Evolutionary conservation across 2,888 invertebrate genomes (phyloP).

Genomic region (Limnephilus rhombicus): DNA sequence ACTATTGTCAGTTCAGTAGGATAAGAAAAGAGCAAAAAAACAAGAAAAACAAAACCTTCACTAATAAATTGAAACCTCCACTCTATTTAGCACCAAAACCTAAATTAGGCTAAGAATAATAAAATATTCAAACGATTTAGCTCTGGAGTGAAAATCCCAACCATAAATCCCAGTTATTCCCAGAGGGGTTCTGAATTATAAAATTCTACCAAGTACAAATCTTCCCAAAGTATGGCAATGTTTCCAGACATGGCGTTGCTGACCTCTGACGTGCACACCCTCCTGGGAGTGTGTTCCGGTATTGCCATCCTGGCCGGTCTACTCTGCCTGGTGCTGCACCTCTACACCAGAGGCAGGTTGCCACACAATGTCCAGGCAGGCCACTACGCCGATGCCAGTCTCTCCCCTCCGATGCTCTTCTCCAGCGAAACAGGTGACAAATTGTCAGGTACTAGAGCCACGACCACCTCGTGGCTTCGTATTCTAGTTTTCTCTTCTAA

Average conservation of each 20-base stretch:
- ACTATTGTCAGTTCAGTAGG: neutral
- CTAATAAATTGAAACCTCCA: neutral
- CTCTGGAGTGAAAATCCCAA: neutral
- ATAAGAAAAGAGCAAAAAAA: neutral
- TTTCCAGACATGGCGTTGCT: slow-evolving; percentile 86
- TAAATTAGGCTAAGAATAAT: too few relatives aligned
- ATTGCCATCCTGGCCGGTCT: slow-evolving; percentile 91
- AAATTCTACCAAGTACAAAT: neutral
- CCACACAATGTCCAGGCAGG: slow-evolving; percentile 81
- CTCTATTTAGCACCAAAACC: neutral
- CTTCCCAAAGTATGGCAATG: neutral
- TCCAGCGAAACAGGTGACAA: slow-evolving; percentile 88
- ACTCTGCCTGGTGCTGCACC: slow-evolving; percentile 92
- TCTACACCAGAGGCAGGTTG: slow-evolving; percentile 84
- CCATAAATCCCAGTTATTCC: neutral
- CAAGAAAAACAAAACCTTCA: neutral
- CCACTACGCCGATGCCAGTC: slow-evolving; percentile 89
- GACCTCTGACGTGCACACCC: slow-evolving; percentile 90
- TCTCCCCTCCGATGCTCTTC: slow-evolving; percentile 91
- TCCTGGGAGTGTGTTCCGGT: slow-evolving; percentile 91
- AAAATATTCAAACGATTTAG: neutral
- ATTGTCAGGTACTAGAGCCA: neutral
- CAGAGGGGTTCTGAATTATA: neutral
- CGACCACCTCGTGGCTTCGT: neutral
- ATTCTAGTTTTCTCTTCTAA: slow-evolving; percentile 10